Percentiles rank a stretch among this genome's conserved stretches.
phyloP scores from a whole-genome alignment of 2,888 invertebrate species.

The Clistopyga incitator region DNA sequence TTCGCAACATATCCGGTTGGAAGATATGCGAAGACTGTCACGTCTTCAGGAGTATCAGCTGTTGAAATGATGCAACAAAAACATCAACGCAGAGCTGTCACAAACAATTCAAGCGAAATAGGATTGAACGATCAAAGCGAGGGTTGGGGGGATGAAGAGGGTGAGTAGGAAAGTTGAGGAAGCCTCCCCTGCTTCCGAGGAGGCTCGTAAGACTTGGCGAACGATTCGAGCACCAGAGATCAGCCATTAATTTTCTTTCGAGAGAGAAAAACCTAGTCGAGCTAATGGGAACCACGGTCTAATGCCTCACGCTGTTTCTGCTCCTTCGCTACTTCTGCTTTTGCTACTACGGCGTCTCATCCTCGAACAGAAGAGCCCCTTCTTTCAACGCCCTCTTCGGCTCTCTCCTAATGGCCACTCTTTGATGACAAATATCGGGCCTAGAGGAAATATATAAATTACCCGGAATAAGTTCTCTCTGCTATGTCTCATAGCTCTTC shows the following conservation, averaged over 20 bases:
- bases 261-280: slow-evolving; percentile 78
- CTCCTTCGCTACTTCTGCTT: slow-evolving; percentile 65
- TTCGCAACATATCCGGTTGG: neutral
- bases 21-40: neutral
- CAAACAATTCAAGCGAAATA: slow-evolving; percentile 41
- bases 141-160: slow-evolving; percentile 23
- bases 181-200: slow-evolving; percentile 21
- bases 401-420: slow-evolving; percentile 83
- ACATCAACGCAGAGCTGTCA: slow-evolving; percentile 27
- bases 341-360: slow-evolving; percentile 39
- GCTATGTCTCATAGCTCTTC: slow-evolving; percentile 28
- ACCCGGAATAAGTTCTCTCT: slow-evolving; percentile 75
- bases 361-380: slow-evolving; percentile 67
- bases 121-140: slow-evolving; percentile 54
- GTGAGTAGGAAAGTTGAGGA: slow-evolving; percentile 44
- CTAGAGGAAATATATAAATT: slow-evolving; percentile 84
- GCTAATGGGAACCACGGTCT: slow-evolving; percentile 83
- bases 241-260: slow-evolving; percentile 83
- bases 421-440: slow-evolving; percentile 84
- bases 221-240: slow-evolving; percentile 73
- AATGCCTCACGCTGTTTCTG: slow-evolving; percentile 83
- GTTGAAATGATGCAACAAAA: slow-evolving; percentile 15
- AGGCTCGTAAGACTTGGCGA: slow-evolving; percentile 22
- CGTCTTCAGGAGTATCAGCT: neutral
- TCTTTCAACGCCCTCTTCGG: slow-evolving; percentile 73